phyloP scores from a whole-genome alignment of 2,113 vertebrate genomes.

The Albula glossodonta region DNA sequence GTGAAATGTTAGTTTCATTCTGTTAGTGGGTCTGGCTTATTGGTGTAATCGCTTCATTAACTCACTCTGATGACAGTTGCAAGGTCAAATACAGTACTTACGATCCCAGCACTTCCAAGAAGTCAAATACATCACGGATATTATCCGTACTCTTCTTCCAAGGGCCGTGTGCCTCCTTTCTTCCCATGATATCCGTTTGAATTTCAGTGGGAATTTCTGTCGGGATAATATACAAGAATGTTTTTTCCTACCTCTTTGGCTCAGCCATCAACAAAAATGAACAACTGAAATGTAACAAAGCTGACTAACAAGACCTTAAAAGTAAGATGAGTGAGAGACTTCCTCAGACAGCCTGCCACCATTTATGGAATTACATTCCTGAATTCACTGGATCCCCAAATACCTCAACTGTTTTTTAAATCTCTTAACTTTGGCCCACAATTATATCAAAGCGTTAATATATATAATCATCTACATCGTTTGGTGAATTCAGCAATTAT shows the following conservation, averaged over 20 bases:
- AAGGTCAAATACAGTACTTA: constrained; percentile 66
- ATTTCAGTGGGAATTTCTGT: constrained; percentile 66
- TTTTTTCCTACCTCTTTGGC: not conserved
- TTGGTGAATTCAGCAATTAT: too few species aligned
- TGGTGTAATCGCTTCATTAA: too few species aligned
- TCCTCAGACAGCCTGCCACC: too few species aligned
- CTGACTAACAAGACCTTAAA: not conserved
- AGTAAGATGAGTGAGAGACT: not conserved
- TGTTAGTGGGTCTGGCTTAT: not conserved
- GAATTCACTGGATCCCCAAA: too few species aligned
- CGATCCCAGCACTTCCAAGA: constrained; percentile 89
- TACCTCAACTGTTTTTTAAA: too few species aligned
- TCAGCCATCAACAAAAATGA: not conserved
- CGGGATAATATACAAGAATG: not conserved
- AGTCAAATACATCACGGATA: constrained; percentile 88
- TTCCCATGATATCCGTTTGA: constrained; percentile 79
- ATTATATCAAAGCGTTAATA: too few species aligned
- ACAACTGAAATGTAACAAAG: not conserved
- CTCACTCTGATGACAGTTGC: not conserved
- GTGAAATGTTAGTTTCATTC: too few species aligned
- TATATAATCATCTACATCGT: too few species aligned
- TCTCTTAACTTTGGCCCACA: too few species aligned
- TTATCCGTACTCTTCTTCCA: constrained; percentile 90
- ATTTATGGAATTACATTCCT: too few species aligned
- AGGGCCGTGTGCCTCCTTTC: constrained; percentile 78